Evolutionary conservation across 2,797 vertebrate species (phyloP).

Genomic region (Hippocampus kuda): DNA sequence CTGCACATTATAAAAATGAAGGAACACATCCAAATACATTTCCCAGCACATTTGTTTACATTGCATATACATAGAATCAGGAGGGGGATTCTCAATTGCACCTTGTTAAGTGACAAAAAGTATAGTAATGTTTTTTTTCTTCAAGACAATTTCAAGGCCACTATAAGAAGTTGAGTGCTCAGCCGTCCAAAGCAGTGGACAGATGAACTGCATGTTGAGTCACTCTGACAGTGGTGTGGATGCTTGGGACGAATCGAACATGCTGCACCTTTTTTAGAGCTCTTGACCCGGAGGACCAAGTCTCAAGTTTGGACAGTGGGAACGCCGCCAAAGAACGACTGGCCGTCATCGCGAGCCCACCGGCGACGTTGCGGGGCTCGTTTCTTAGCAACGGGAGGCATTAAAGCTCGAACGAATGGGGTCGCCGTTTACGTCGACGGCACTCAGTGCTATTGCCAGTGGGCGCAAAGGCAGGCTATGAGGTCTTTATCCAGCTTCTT

Average conservation of each 20-base stretch:
- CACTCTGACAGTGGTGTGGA: slow-evolving; percentile 4
- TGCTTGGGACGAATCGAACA: slow-evolving; percentile 1
- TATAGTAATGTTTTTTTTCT: too few relatives aligned
- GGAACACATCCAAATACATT: slow-evolving; percentile 44
- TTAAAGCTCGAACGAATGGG: neutral
- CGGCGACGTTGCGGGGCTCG: neutral
- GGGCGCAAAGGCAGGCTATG: neutral
- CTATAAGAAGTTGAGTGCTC: slow-evolving; percentile 28
- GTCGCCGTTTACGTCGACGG: neutral
- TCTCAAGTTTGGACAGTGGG: neutral
- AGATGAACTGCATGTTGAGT: slow-evolving; percentile 15
- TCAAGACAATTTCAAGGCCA: slow-evolving; percentile 1
- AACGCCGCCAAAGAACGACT: neutral
- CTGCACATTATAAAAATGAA: slow-evolving; percentile 47
- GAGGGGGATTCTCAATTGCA: slow-evolving; percentile 39
- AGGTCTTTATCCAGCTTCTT: neutral
- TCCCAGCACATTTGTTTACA: slow-evolving; percentile 50
- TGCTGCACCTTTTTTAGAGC: neutral
- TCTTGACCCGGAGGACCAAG: neutral
- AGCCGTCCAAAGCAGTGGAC: slow-evolving; percentile 7
- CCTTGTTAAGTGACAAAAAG: slow-evolving; percentile 2
- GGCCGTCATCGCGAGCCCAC: neutral
- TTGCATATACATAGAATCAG: slow-evolving; percentile 64
- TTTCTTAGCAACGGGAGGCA: neutral
- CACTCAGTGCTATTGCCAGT: neutral